phyloP scores from a whole-genome alignment of 2,888 invertebrate genomes.

The Drosophila diplacantha region DNA sequence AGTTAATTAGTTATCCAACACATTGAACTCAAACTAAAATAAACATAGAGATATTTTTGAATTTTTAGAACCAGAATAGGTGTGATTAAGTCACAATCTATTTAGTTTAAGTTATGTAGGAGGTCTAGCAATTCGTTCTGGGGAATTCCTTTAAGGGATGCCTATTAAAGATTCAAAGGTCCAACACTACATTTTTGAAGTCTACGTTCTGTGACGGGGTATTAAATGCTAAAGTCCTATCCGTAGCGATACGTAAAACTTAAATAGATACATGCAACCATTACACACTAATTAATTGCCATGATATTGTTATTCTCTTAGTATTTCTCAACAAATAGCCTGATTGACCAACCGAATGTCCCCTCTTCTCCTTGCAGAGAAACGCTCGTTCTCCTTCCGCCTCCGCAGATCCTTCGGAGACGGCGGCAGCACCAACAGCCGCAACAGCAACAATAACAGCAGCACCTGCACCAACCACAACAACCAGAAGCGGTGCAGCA shows the following conservation, averaged over 20 bases:
- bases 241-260: too few relatives aligned
- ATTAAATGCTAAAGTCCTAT: too few relatives aligned
- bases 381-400: slow-evolving; percentile 75
- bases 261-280: not conserved
- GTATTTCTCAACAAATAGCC: not conserved
- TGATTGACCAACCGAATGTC: not conserved
- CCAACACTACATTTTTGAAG: too few relatives aligned
- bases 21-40: not conserved
- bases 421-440: slow-evolving; percentile 74
- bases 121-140: too few relatives aligned
- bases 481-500: slow-evolving; percentile 70
- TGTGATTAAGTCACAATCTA: not conserved
- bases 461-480: slow-evolving; percentile 75
- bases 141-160: not conserved
- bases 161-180: not conserved
- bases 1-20: too few relatives aligned
- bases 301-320: too few relatives aligned
- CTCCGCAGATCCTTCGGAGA: slow-evolving; percentile 74
- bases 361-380: slow-evolving; percentile 56
- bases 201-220: too few relatives aligned
- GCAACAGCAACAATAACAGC: slow-evolving; percentile 75
- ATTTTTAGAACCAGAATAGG: not conserved
- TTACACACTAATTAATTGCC: too few relatives aligned
- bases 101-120: not conserved
- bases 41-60: not conserved